Conservation (phyloP, 1,140 invertebrate genomes). For the Drosophila murphyi region DNA sequence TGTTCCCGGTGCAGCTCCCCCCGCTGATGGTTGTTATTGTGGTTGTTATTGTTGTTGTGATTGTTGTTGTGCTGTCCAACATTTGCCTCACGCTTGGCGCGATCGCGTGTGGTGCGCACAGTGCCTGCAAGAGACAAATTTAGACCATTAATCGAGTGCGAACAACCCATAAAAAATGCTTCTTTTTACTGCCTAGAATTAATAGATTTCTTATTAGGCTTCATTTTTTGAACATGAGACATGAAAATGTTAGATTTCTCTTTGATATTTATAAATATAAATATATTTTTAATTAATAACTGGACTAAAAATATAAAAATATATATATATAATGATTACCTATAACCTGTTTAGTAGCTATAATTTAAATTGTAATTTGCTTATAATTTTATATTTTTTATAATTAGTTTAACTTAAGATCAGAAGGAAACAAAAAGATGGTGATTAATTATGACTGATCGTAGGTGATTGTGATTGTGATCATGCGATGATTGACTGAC, state of each 20-base stretch:
- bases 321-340: too few relatives aligned
- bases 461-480: slow-evolving; percentile 18
- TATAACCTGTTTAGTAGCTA: background rate
- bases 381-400: background rate
- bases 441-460: slow-evolving; percentile 12
- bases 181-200: too few relatives aligned
- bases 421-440: background rate
- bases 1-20: slow-evolving; percentile 18
- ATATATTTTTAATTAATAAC: too few relatives aligned
- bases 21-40: slow-evolving; percentile 45
- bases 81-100: slow-evolving; percentile 82
- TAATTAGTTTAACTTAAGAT: background rate
- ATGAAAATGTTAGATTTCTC: too few relatives aligned
- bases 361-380: too few relatives aligned
- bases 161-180: too few relatives aligned
- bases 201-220: too few relatives aligned
- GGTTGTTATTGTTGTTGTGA: slow-evolving; percentile 56
- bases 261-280: too few relatives aligned
- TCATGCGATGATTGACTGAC: slow-evolving; percentile 28
- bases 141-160: too few relatives aligned
- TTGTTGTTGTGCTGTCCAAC: slow-evolving; percentile 67
- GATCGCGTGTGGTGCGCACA: slow-evolving; percentile 81
- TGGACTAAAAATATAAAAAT: too few relatives aligned
- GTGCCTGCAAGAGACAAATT: slow-evolving; percentile 53
- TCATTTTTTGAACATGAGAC: too few relatives aligned